Evolutionary conservation across 2,113 vertebrate species (phyloP).

Genomic region (Nothoprocta perdicaria): DNA sequence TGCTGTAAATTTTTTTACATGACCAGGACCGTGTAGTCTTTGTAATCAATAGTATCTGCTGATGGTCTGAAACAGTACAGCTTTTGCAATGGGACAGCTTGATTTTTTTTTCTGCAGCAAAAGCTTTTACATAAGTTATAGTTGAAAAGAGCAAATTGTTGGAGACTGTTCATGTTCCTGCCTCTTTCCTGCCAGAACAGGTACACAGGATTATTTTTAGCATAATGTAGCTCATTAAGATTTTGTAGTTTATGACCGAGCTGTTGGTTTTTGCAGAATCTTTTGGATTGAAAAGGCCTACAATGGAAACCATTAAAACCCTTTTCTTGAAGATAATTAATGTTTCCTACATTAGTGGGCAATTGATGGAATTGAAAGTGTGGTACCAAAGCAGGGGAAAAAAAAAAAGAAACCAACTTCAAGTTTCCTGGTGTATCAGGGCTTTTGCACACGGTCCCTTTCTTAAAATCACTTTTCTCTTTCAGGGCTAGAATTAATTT

Average conservation of each 20-base stretch:
- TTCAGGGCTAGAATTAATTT: slow-evolving; percentile 27
- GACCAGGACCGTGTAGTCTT: slow-evolving; percentile 58
- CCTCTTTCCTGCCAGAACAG: background rate
- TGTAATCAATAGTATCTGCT: background rate
- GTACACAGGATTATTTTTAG: slow-evolving; percentile 26
- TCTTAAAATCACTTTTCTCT: slow-evolving; percentile 45
- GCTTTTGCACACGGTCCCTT: slow-evolving; percentile 3
- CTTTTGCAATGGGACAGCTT: background rate
- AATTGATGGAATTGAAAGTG: background rate
- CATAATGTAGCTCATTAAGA: background rate
- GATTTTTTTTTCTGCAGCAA: background rate
- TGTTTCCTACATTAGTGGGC: background rate
- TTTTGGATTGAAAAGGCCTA: background rate
- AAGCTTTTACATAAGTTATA: background rate
- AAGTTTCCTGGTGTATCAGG: background rate
- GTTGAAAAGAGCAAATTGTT: background rate
- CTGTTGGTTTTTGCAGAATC: background rate
- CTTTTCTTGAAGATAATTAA: background rate
- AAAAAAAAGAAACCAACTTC: background rate
- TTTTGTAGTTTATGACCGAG: background rate
- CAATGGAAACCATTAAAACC: slow-evolving; percentile 33
- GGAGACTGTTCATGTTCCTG: background rate
- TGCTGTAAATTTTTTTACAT: background rate
- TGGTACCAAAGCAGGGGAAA: background rate
- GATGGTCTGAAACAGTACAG: slow-evolving; percentile 8